These are phyloP conservation scores for Heliocidaris tuberculata DNA, from an alignment of 35 echinoderm and acorn worm species.

Conservation along the genomic window DNA sequence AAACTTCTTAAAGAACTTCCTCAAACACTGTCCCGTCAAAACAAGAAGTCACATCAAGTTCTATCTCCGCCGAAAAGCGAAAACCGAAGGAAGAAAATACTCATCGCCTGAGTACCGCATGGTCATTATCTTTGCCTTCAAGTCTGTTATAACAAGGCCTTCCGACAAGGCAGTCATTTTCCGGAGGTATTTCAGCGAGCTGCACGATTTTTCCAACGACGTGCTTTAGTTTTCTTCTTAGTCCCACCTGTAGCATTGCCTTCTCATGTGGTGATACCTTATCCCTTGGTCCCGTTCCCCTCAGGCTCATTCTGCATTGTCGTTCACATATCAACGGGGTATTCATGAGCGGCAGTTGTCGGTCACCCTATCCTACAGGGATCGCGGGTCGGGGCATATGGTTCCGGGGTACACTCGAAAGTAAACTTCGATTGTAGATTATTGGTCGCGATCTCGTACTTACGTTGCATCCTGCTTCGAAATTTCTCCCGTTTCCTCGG, in stretches of 20 bases:
- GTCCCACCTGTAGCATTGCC: conserved; percentile 30
- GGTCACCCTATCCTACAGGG: neutral
- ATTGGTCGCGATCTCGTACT: neutral
- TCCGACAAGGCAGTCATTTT: conserved; percentile 2
- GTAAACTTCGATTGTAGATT: neutral
- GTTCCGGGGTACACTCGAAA: conserved; percentile 7
- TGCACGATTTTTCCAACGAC: neutral
- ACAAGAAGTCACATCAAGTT: neutral
- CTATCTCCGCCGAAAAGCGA: neutral
- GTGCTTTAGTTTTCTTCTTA: neutral
- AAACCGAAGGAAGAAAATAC: neutral
- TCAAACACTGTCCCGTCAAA: neutral
- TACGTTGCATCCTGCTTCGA: neutral
- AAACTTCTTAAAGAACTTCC: neutral
- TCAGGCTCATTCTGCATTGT: conserved; percentile 11
- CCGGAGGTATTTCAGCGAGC: neutral
- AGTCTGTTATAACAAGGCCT: neutral
- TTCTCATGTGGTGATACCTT: conserved; percentile 10
- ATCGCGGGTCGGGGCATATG: neutral
- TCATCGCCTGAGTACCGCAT: neutral
- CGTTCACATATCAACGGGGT: conserved; percentile 3
- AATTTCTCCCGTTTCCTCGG: neutral
- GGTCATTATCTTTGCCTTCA: neutral
- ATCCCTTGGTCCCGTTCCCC: neutral
- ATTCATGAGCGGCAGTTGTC: conserved; percentile 33